Evolutionary conservation across 2,113 vertebrate species (phyloP).

Genomic region (Struthidea cinerea): DNA sequence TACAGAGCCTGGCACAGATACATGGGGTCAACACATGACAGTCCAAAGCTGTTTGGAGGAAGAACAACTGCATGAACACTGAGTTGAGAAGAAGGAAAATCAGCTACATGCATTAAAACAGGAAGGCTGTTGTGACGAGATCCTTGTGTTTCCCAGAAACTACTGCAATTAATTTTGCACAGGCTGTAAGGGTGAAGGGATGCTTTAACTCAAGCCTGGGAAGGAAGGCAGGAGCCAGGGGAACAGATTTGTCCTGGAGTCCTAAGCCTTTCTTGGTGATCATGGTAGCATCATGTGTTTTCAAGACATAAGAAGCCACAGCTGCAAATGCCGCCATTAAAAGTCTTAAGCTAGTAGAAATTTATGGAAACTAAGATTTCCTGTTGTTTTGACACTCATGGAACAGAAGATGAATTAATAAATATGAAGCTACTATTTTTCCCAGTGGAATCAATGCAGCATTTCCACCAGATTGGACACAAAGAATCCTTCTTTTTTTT

Average conservation of each 20-base stretch:
- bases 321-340: background rate
- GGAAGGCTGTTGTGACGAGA: fast-evolving
- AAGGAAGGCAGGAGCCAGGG: background rate
- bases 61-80: background rate
- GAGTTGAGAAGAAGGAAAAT: background rate
- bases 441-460: background rate
- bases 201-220: background rate
- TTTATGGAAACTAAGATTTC: background rate
- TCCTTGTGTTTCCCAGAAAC: background rate
- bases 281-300: background rate
- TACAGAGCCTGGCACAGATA: background rate
- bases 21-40: background rate
- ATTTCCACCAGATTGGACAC: background rate
- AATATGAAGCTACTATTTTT: background rate
- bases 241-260: background rate
- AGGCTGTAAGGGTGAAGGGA: background rate
- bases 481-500: background rate
- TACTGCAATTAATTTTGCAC: background rate
- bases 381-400: background rate
- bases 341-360: background rate
- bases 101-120: background rate
- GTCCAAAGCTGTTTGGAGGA: background rate
- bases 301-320: background rate
- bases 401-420: background rate
- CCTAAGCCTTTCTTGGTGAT: background rate